Evolutionary conservation across 2,113 vertebrate species (phyloP), one percentile per base, ranked within the genome.

Genomic region (Numida meleagris): DNA sequence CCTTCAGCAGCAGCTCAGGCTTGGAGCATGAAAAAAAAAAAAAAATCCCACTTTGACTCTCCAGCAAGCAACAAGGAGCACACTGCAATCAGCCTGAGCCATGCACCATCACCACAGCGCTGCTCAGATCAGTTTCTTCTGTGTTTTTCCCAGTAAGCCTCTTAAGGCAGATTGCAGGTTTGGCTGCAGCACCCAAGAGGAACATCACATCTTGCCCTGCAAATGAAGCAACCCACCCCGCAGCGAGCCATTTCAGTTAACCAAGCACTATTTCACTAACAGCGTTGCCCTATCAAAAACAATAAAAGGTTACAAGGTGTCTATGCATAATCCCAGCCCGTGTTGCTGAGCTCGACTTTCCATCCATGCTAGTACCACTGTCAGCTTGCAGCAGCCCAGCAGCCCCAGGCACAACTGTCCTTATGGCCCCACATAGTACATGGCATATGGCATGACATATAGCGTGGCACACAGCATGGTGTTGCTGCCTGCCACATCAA

Each of bases 81-180:
- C 55, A 25, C 36, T 78, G 72, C 36, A 51, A 38, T 45, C 14
- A 11, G 45, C 57, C 38, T 31, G 18, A 72, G 71, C 61, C 85
- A 12, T 2, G 14, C 25, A 88, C 66, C 9, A 15, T 59, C 84
- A 92, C 20, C 62, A 62, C 15, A 10, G 5, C 2, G 3, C 82
- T 77, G 57, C 62, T 76, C 88, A 40, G 58, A 78, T 25, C 14
- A 12, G 21, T 72, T 86, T 62, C 78, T 79, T 48, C 76, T 70
- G 46, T 42, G 91, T 81, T 83, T 63, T 72, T 72, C 46, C 63
- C 45, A 90, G 14, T 8, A 45, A 87, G n/a, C 58, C 59, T 93
- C 68, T 45, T 45, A 13, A 70, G 43, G 57, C 10, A 66, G 31
- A 10, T 4, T 31, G 31, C 65, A 72, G 24, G 20, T 88, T 51